phyloP scores from a whole-genome alignment of 2,888 invertebrate genomes.

The Pocota personata region DNA sequence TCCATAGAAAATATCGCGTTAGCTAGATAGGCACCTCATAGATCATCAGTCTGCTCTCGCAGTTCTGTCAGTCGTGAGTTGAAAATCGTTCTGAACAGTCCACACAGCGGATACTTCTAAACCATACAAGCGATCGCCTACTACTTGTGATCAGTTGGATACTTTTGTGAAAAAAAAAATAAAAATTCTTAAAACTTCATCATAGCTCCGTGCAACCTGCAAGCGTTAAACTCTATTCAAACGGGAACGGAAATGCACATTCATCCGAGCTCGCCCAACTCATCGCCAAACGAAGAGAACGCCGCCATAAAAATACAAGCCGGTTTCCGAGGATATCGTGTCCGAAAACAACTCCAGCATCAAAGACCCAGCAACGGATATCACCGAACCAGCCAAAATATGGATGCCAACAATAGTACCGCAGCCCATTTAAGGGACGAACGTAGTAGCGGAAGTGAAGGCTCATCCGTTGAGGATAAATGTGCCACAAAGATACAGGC shows the following conservation, averaged over 20 bases:
- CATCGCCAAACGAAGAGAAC: slow-evolving; percentile 79
- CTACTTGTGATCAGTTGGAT: background rate
- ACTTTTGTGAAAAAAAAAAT: no score
- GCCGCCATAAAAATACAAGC: slow-evolving; percentile 85
- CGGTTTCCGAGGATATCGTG: slow-evolving; percentile 84
- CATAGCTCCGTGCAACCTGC: slow-evolving; percentile 55
- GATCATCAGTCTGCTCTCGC: slow-evolving; percentile 36
- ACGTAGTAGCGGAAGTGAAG: slow-evolving; percentile 67
- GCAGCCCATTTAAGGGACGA: slow-evolving; percentile 66
- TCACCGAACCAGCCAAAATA: slow-evolving; percentile 32
- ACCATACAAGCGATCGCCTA: background rate
- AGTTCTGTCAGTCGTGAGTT: slow-evolving; percentile 48
- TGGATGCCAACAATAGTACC: slow-evolving; percentile 56
- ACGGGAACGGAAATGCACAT: slow-evolving; percentile 81
- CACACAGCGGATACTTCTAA: slow-evolving; percentile 11
- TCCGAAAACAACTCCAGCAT: slow-evolving; percentile 82
- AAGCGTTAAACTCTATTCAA: slow-evolving; percentile 32
- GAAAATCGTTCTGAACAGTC: slow-evolving; percentile 58
- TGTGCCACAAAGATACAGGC: slow-evolving; percentile 82
- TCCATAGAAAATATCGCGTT: background rate
- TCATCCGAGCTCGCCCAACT: slow-evolving; percentile 82
- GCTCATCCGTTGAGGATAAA: slow-evolving; percentile 78
- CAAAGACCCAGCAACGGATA: slow-evolving; percentile 61
- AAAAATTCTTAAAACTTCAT: background rate
- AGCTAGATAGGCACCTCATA: slow-evolving; percentile 40